Evolutionary conservation across 2,888 invertebrate species (phyloP), one percentile per base, ranked within the genome.

Genomic region (Dryadula phaetusa): DNA sequence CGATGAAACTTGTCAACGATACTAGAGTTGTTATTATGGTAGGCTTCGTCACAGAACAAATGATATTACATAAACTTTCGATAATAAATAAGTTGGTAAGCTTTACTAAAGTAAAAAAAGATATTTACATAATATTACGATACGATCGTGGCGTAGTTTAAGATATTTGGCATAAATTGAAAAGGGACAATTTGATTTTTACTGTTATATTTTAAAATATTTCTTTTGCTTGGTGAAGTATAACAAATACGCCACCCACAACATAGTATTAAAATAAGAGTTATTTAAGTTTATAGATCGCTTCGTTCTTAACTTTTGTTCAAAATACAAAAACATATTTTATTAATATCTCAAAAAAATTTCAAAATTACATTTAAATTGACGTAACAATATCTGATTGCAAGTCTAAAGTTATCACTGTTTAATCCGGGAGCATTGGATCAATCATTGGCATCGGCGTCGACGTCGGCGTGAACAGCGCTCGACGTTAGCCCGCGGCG

Each of bases 1-100:
- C 78, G 84, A 82, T 79, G 82, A 77, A 79, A 82, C 80, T 81
- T 79, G 84, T 80, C 79, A 75, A 76, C 76, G 77, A 76, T 79
- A 78, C 79, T 73, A 75, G 79, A 77, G 78, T 78, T 79, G 79
- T 80, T 82, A 82, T 82, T 82, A 83, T 80, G 74, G 74, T 75
- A 62, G 20, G 32, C 32, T 28, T 66, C 67, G 49, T 65, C 58
- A 66, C 64, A 25, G 62, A 34, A 37, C 34, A 37, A 54, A 37
- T 54, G 18, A 60, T 46, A 28, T 52, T 52, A 52, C 52, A 16
- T 12, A 28, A 16, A 52, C 28, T 10, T 4, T 16, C 28, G 10
- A 32, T 10, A 52, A 52, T 12, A 52, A 28, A 32, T 10, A 52
- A n/a, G n/a, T n/a, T n/a, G n/a, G n/a, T n/a, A n/a, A n/a, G n/a